Conservation (phyloP, 2,888 invertebrate genomes). For the Xestobium rufovillosum region DNA sequence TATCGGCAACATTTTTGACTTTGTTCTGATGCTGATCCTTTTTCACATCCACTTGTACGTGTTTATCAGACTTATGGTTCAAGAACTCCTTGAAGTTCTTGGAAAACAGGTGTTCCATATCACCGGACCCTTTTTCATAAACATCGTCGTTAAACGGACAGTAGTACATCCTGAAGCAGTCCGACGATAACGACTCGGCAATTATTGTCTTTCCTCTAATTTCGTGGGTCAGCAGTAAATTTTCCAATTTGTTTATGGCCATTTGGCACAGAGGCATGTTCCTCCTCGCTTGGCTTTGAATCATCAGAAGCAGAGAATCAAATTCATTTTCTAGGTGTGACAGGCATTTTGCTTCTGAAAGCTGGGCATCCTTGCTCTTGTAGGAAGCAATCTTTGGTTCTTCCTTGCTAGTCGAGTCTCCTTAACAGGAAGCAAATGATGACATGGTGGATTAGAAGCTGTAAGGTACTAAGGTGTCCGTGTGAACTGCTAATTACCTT, state of each 20-base stretch:
- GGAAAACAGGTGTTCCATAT: background rate
- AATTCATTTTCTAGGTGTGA: conserved; percentile 25
- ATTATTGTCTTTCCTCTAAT: conserved; percentile 31
- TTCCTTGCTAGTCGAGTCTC: no score
- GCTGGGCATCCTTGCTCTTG: no score
- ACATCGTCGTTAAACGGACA: background rate
- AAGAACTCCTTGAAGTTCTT: background rate
- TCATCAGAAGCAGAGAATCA: conserved; percentile 23
- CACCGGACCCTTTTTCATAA: background rate
- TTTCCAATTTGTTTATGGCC: conserved; percentile 28
- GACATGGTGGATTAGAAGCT: no score
- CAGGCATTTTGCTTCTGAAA: conserved; percentile 20
- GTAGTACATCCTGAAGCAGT: no score
- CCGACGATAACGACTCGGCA: conserved; percentile 13
- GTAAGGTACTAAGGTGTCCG: no score
- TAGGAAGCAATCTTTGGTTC: no score
- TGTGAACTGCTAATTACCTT: no score
- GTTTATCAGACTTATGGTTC: no score
- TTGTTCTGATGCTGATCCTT: no score
- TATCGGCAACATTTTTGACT: no score
- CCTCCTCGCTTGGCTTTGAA: conserved; percentile 24
- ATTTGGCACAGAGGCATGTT: conserved; percentile 23
- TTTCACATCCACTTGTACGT: no score
- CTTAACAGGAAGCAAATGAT: no score
- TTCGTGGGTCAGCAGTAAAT: conserved; percentile 29